Conservation (phyloP, 2,888 invertebrate genomes). For the Synergus gifuensis region DNA sequence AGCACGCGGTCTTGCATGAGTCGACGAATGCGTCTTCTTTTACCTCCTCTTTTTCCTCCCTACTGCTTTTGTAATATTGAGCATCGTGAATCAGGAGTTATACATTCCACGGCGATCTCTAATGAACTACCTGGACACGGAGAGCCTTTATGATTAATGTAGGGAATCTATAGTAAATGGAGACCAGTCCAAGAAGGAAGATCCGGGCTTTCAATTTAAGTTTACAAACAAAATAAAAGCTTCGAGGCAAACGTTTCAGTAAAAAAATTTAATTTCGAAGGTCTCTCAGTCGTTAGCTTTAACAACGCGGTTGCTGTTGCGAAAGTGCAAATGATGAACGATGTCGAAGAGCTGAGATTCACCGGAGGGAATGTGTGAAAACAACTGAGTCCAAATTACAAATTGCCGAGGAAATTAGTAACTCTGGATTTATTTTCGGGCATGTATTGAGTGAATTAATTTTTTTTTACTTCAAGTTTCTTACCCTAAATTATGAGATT, state of each 20-base stretch:
- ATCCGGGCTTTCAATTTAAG: background rate
- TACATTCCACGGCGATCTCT: slow-evolving; percentile 32
- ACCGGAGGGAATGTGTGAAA: background rate
- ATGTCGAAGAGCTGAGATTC: background rate
- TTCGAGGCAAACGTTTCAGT: background rate
- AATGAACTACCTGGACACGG: slow-evolving; percentile 31
- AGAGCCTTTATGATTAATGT: slow-evolving; percentile 27
- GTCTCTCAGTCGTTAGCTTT: background rate
- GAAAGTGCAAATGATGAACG: background rate
- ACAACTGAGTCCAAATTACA: background rate
- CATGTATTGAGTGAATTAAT: background rate
- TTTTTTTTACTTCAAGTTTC: slow-evolving; percentile 40
- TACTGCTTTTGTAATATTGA: slow-evolving; percentile 38
- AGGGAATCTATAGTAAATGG: background rate
- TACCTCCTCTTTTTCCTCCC: slow-evolving; percentile 8
- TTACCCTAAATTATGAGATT: slow-evolving; percentile 67
- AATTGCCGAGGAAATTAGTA: background rate
- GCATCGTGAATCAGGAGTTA: slow-evolving; percentile 21
- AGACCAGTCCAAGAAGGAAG: background rate
- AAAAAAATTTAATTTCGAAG: background rate
- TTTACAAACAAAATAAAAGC: background rate
- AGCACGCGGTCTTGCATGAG: slow-evolving; percentile 31
- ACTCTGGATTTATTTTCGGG: background rate
- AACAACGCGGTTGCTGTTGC: background rate
- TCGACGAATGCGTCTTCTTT: slow-evolving; percentile 36